Base-by-base conservation (phyloP, 2,797 vertebrate genomes). In the Alfaro cultratus region DNA sequence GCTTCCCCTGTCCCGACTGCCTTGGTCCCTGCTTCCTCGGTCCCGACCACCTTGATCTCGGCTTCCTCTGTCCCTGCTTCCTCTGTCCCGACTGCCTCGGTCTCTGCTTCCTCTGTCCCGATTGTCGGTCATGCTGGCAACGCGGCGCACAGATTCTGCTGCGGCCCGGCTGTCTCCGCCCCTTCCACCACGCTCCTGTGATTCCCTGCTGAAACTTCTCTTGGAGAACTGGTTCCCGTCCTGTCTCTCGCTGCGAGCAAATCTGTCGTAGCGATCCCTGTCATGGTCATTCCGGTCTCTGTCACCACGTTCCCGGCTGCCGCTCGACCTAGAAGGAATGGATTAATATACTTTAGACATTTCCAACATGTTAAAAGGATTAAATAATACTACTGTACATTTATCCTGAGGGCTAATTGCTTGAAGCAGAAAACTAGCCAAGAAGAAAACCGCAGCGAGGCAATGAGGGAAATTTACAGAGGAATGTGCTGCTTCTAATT, bases 171-270 rank as follows among this genome's bases (percentile, higher is more conserved):
- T 92, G 39, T 97, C 97, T 41, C 97, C 95, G 21, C 96, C 96
- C 86, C 97, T 93, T 1, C 91, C 87, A 49, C 97, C 96, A 6
- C 97, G 96, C 78, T 99, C 99, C 71, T 97, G 96, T 0, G 96
- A 95, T 93, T 99, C 99, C 82, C 98, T 97, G 95, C 98, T 99
- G 93, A 97, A 99, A 91, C 99, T 99, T 81, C 98, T 96, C 93
- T 99, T 99, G 67, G 97, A 95, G 86, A 95, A 94, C 57, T 96
- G 73, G 0, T 94, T 95, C 10, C 95, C 94, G 86, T 91, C 97
- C 0, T 94, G 90, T 26, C 97, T 94, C 89, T 92, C 97, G 53
- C 93, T 94, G n/a, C 96, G 95, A 26, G 96, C 95, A 0, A 95
- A 94, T 1, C 96, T 94, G 46, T 99, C 98, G 10, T 95, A 97